These are phyloP conservation scores for Formica selysi DNA, from an alignment of 1,140 invertebrate genomes.

Conservation along the genomic window DNA sequence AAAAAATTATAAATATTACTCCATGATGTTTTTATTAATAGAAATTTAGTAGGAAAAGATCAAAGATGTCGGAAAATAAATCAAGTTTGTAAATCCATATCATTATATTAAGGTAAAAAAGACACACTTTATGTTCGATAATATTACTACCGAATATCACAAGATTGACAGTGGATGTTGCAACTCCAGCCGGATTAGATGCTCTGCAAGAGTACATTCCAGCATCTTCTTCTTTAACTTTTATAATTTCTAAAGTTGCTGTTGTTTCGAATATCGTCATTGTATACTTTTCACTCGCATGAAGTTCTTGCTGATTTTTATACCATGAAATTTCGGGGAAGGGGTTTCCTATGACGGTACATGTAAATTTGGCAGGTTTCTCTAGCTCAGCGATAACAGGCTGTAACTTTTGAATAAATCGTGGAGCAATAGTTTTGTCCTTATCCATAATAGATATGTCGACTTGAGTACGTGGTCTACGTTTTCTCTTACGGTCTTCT, in stretches of 20 bases:
- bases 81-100: conserved; percentile 37
- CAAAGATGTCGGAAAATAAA: conserved; percentile 15
- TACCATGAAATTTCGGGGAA: conserved; percentile 92
- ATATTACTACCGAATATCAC: conserved; percentile 88
- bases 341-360: conserved; percentile 90
- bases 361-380: conserved; percentile 89
- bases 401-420: conserved; percentile 90
- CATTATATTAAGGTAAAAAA: conserved; percentile 30
- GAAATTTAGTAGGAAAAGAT: background rate
- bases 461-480: conserved; percentile 85
- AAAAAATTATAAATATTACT: conserved; percentile 15
- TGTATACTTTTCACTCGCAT: conserved; percentile 88
- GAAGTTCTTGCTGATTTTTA: conserved; percentile 90
- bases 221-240: conserved; percentile 89
- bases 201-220: conserved; percentile 94
- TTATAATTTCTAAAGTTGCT: conserved; percentile 89
- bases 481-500: conserved; percentile 75
- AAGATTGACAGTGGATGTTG: conserved; percentile 92
- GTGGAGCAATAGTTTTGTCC: conserved; percentile 88
- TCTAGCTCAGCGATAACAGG: conserved; percentile 89
- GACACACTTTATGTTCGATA: conserved; percentile 48
- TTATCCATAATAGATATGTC: conserved; percentile 85
- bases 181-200: conserved; percentile 91
- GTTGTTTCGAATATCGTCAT: conserved; percentile 88
- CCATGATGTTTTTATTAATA: background rate